Conservation (phyloP, 2,888 invertebrate genomes). For the Andrena bucephala region DNA sequence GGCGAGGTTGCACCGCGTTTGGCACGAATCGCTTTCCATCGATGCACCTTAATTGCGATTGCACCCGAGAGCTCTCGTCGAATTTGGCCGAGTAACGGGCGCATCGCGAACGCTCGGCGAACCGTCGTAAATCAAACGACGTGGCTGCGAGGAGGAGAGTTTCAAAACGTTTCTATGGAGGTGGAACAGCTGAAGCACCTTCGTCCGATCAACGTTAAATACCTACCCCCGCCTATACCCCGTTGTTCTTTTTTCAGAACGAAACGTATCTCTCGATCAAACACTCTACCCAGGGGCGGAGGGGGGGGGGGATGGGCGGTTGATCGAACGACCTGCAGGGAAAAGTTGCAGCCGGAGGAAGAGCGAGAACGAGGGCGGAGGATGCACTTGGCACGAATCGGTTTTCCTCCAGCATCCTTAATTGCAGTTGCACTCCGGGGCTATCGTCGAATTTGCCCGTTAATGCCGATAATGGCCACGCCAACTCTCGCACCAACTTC, state of each 20-base stretch:
- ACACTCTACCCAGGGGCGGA: background rate
- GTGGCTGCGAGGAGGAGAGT: background rate
- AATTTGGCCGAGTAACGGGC: conserved; percentile 43
- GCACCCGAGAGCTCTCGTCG: conserved; percentile 44
- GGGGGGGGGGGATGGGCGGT: background rate
- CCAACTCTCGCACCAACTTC: conserved; percentile 58
- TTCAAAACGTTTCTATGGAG: background rate
- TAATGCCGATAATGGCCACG: conserved; percentile 71
- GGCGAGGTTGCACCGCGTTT: conserved; percentile 29
- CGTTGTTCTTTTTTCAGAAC: background rate
- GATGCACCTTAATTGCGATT: conserved; percentile 62
- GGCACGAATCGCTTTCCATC: conserved; percentile 49
- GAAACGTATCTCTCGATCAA: conserved; percentile 10
- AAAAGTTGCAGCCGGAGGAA: conserved; percentile 11
- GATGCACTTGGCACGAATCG: conserved; percentile 68
- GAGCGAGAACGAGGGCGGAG: conserved; percentile 33
- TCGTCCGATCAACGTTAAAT: background rate
- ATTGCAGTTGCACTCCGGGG: conserved; percentile 65
- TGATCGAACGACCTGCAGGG: background rate
- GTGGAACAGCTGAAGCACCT: background rate
- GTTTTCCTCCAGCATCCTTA: conserved; percentile 61
- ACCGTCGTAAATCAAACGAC: conserved; percentile 30
- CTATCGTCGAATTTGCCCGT: conserved; percentile 69
- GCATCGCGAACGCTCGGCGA: conserved; percentile 25
- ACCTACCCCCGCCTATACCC: background rate